phyloP scores from a whole-genome alignment of 2,888 invertebrate species.

The Agrochola circellaris region DNA sequence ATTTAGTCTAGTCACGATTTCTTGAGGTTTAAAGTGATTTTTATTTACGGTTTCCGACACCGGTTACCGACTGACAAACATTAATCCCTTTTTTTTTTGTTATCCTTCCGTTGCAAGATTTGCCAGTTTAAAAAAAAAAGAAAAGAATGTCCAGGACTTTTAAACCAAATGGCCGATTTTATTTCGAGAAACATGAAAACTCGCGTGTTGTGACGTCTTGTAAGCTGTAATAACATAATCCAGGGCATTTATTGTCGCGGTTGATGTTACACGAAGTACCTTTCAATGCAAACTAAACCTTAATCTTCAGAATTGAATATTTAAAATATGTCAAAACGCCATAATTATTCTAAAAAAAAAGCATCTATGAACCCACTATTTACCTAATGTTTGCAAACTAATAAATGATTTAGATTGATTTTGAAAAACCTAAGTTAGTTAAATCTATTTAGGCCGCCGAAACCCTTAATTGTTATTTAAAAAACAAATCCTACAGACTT shows the following conservation, averaged over 20 bases:
- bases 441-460: not conserved
- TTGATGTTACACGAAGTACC: not conserved
- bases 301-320: too few species aligned
- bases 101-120: not conserved
- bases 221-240: not conserved
- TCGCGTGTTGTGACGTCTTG: not conserved
- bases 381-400: too few species aligned
- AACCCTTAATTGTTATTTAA: not conserved
- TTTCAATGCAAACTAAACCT: too few species aligned
- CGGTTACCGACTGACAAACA: not conserved
- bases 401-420: too few species aligned
- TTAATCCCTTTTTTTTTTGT: not conserved
- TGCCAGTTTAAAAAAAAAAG: not conserved
- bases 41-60: slow-evolving; percentile 15
- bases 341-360: too few species aligned
- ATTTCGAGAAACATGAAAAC: not conserved
- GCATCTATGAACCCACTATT: too few species aligned
- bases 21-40: slow-evolving; percentile 20
- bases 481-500: not conserved
- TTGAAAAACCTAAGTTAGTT: too few species aligned
- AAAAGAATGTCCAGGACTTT: not conserved
- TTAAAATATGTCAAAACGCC: too few species aligned
- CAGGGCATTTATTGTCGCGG: not conserved
- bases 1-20: slow-evolving; percentile 55
- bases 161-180: not conserved